Conservation (phyloP, 2,888 invertebrate species). For the Adelognathus sp. region DNA sequence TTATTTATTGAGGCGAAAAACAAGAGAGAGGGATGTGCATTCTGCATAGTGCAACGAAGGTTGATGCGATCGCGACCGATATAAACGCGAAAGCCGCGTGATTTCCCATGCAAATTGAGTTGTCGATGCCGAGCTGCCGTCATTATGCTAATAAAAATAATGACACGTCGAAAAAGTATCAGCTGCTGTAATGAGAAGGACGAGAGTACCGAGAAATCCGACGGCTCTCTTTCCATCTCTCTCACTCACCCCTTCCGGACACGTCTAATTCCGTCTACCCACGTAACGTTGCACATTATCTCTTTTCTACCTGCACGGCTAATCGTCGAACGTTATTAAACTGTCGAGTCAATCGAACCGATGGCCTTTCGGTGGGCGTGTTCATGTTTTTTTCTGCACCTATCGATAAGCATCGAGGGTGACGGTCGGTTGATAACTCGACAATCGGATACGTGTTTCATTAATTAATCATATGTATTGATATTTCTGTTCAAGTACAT, state of each 20-base stretch:
- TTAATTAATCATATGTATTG: constrained; percentile 16
- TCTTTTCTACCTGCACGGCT: constrained; percentile 1
- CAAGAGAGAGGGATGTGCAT: not conserved
- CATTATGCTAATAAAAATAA: constrained; percentile 78
- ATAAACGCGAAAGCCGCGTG: constrained; percentile 61
- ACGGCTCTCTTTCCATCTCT: constrained; percentile 26
- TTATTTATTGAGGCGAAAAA: not conserved
- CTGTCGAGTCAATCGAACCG: constrained; percentile 12
- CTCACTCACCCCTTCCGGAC: constrained; percentile 9
- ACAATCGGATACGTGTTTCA: not conserved
- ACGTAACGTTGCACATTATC: not conserved
- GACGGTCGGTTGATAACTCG: constrained; percentile 8
- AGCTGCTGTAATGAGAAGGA: constrained; percentile 66
- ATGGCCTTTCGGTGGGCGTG: constrained; percentile 19
- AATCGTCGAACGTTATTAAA: constrained; percentile 18
- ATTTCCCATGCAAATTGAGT: constrained; percentile 78
- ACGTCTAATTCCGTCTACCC: constrained; percentile 44
- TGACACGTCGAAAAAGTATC: constrained; percentile 70
- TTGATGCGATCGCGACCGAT: constrained; percentile 25
- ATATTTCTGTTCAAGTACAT: not conserved
- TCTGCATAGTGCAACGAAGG: not conserved
- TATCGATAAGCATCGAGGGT: constrained; percentile 20
- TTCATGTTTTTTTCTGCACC: not conserved
- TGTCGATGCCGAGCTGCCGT: constrained; percentile 69
- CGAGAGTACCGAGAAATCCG: constrained; percentile 56